Conservation (phyloP, 2,888 invertebrate species). For the Pogonocherus hispidulus region DNA sequence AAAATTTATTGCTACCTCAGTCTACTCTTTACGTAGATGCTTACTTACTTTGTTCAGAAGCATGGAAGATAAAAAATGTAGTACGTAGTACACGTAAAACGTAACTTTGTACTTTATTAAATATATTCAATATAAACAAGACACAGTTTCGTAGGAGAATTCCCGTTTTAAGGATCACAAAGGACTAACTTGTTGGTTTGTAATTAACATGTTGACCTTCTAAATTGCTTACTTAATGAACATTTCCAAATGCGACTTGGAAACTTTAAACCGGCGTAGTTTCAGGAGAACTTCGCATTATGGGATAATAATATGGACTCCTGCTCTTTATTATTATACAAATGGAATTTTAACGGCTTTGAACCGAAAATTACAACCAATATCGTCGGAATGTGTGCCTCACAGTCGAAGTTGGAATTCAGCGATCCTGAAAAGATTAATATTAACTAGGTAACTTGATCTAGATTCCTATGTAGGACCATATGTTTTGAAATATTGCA, state of each 20-base stretch:
- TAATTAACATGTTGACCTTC: constrained; percentile 3
- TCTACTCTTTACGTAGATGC: too few species aligned
- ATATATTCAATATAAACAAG: too few species aligned
- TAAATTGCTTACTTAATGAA: constrained; percentile 9
- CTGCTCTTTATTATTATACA: constrained; percentile 14
- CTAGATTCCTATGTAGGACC: too few species aligned
- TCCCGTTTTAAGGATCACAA: background rate
- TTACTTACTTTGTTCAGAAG: too few species aligned
- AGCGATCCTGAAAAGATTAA: background rate
- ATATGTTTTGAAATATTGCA: too few species aligned
- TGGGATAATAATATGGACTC: constrained; percentile 11
- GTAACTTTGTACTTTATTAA: too few species aligned
- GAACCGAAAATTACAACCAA: background rate
- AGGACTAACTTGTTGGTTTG: background rate
- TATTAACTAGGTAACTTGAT: background rate
- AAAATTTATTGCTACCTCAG: too few species aligned
- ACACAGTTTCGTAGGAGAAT: background rate
- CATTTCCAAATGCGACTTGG: constrained; percentile 16
- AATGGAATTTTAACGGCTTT: constrained; percentile 14
- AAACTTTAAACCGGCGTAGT: constrained; percentile 17
- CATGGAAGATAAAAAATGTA: too few species aligned
- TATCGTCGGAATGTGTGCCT: background rate
- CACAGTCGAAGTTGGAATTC: background rate
- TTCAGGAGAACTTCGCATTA: background rate
- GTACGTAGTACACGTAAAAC: too few species aligned